Percentiles rank a stretch among this genome's conserved stretches.
These are phyloP conservation scores for Chloropsis hardwickii DNA, from an alignment of 2,113 vertebrate species.

Conservation along the genomic window DNA sequence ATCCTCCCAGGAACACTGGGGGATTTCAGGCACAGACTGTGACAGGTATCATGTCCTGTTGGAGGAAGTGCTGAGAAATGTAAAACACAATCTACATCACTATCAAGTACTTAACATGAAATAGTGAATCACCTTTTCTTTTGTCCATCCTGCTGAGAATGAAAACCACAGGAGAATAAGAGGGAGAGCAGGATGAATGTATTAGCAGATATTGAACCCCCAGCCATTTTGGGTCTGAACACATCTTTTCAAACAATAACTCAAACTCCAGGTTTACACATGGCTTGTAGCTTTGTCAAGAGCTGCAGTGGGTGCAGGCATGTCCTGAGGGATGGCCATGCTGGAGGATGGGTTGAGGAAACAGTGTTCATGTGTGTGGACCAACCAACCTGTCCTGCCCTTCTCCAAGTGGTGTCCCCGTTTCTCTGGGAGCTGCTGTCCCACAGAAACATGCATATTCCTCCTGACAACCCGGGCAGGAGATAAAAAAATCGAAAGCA, in stretches of 20 bases:
- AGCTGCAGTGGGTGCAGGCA: background rate
- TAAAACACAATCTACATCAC: background rate
- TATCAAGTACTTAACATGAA: background rate
- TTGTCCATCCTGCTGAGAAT: background rate
- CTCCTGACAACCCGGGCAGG: background rate
- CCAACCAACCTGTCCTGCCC: background rate
- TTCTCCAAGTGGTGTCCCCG: background rate
- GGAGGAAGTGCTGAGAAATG: background rate
- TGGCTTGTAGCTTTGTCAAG: background rate
- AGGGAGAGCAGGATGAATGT: background rate
- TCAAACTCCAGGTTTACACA: background rate
- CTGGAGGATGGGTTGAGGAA: background rate
- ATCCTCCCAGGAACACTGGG: background rate
- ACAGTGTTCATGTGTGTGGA: fast-evolving
- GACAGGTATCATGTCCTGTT: background rate
- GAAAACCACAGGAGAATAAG: background rate
- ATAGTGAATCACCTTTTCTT: background rate
- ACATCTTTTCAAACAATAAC: background rate
- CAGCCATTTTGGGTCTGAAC: background rate
- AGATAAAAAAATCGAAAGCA: constrained; percentile 12
- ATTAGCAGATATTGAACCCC: fast-evolving
- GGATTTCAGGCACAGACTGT: too few relatives aligned
- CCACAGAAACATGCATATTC: background rate
- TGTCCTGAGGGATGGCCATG: fast-evolving
- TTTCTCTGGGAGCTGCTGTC: background rate